These are phyloP conservation scores for Acanthurus lineatus DNA, from an alignment of 2,797 vertebrate species.

Conservation along the genomic window DNA sequence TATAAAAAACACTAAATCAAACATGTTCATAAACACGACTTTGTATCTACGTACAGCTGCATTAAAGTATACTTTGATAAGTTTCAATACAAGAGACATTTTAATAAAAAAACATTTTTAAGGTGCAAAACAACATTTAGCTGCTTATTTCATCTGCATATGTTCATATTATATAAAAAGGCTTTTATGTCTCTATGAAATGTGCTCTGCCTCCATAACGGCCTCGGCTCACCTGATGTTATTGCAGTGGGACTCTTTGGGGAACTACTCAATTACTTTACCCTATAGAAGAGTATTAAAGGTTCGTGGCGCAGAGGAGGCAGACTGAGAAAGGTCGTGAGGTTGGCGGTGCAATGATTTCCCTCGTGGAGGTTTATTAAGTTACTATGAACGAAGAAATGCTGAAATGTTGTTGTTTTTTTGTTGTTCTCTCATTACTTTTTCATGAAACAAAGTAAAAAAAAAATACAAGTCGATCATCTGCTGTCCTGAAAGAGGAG, in stretches of 20 bases:
- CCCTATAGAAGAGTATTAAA: conserved; percentile 8
- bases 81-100: neutral
- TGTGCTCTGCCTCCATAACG: neutral
- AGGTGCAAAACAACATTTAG: neutral
- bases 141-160: neutral
- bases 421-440: conserved; percentile 13
- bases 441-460: neutral
- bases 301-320: neutral
- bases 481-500: neutral
- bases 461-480: neutral
- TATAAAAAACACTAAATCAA: neutral
- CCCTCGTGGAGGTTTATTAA: conserved; percentile 17
- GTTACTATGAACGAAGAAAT: conserved; percentile 9
- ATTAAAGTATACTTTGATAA: neutral
- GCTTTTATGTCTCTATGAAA: neutral
- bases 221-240: neutral
- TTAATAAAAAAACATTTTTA: neutral
- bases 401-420: neutral
- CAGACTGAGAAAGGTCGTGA: neutral
- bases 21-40: neutral
- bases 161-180: neutral
- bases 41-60: neutral
- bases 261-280: neutral
- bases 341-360: conserved; percentile 26
- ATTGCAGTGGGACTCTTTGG: neutral